Evolutionary conservation across 64 coral and sea anemone genomes (phyloP).

Genomic region (Acropora tenuis): DNA sequence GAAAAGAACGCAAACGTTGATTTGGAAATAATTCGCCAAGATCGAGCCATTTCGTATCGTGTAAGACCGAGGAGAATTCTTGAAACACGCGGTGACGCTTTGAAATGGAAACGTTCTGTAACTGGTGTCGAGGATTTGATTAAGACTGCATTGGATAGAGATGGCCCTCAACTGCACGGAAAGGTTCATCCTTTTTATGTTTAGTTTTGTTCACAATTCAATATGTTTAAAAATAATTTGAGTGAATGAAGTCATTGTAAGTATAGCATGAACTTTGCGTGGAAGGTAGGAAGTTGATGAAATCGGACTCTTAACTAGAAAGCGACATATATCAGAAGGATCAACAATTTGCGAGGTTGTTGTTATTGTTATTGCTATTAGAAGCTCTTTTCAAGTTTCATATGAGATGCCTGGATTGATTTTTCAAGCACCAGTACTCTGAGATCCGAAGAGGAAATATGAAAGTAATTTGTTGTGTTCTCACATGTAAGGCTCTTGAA

Average conservation of each 20-base stretch:
- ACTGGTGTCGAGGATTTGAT: constrained; percentile 58
- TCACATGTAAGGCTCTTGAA: too few species aligned
- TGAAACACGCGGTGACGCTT: constrained; percentile 66
- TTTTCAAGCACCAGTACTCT: too few species aligned
- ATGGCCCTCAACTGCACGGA: neutral
- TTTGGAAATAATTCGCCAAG: constrained; percentile 72
- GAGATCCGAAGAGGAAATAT: too few species aligned
- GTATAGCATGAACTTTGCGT: too few species aligned
- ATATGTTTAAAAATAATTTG: neutral
- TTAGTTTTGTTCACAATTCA: neutral
- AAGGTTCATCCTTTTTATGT: constrained; percentile 19
- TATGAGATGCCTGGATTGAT: too few species aligned
- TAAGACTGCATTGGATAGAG: constrained; percentile 20
- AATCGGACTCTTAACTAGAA: too few species aligned
- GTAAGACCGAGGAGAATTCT: constrained; percentile 70
- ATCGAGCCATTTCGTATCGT: constrained; percentile 78
- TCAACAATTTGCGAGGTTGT: too few species aligned
- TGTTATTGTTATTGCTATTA: too few species aligned
- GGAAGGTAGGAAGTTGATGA: too few species aligned
- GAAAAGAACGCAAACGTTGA: constrained; percentile 78
- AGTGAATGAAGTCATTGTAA: neutral
- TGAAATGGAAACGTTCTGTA: constrained; percentile 55
- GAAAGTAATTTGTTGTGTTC: too few species aligned
- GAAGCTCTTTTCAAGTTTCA: too few species aligned
- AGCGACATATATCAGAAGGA: too few species aligned